Percentiles rank a stretch among this genome's conserved stretches.
phyloP scores from a whole-genome alignment of 2,888 invertebrate genomes.

The Lasioglossum oenotherae region DNA sequence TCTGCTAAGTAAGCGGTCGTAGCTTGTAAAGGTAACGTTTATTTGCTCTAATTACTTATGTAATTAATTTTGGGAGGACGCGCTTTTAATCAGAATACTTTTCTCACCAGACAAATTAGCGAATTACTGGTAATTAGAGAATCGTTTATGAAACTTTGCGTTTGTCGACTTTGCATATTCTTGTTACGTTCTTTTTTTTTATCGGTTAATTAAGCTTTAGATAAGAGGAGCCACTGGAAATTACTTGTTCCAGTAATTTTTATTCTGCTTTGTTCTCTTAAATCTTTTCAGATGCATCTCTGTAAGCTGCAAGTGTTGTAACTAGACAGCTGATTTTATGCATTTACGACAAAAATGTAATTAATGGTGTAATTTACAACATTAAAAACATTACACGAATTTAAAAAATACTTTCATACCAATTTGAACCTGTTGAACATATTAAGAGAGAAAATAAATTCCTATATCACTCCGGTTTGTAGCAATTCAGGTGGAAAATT shows the following conservation, averaged over 20 bases:
- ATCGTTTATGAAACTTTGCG: conserved; percentile 6
- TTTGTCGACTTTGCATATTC: neutral
- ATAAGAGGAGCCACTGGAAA: neutral
- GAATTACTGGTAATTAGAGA: conserved; percentile 29
- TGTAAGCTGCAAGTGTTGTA: neutral
- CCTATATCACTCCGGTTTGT: too few relatives aligned
- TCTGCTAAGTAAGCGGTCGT: conserved; percentile 21
- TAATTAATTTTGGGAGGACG: conserved; percentile 34
- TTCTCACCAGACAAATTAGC: conserved; percentile 27
- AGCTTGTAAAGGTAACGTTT: conserved; percentile 40
- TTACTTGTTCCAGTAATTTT: neutral
- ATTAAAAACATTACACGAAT: too few relatives aligned
- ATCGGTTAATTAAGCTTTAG: neutral
- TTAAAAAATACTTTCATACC: too few relatives aligned
- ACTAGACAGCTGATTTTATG: too few relatives aligned
- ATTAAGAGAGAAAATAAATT: too few relatives aligned
- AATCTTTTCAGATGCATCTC: neutral
- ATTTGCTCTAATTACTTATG: conserved; percentile 48
- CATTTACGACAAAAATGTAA: too few relatives aligned
- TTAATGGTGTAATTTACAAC: too few relatives aligned
- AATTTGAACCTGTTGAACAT: too few relatives aligned
- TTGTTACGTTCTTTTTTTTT: neutral
- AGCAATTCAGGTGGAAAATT: too few relatives aligned
- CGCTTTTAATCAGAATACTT: conserved; percentile 45
- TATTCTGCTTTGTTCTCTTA: neutral